Evolutionary conservation across 2,797 vertebrate genomes (phyloP), one percentile per base, ranked within the genome.

Genomic region (Serranus cabrilla): DNA sequence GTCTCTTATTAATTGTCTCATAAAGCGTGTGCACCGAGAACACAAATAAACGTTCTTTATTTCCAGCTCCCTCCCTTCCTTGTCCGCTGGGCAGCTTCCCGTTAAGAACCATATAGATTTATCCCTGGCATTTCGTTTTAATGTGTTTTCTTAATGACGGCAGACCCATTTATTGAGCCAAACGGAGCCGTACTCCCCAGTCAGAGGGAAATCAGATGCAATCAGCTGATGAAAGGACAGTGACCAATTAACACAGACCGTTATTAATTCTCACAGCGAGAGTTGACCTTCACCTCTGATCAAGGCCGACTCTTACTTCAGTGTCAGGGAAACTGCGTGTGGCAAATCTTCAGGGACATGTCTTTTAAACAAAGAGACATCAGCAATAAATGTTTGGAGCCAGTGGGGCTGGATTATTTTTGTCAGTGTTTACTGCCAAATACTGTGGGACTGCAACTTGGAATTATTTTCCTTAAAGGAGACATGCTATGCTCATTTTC

Each of bases 51-150:
- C 21, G 5, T n/a, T 59, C 56, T 65, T 81, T 70, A 76, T 73
- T 57, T 65, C 58, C 39, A 58, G 54, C 69, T 62, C 14, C 40
- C 58, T 37, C 37, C 20, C 20, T 51, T 66, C 39, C 61, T 64
- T 52, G 51, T 73, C 57, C 7, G 14, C 71, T 16, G 27, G 13
- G 21, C 70, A 46, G 51, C 54, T 45, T 71, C 66, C 23, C 14
- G 20, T 80, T 76, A 65, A 78, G 82, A n/a, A 68, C 50, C 39
- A 27, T 16, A 63, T 34, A 67, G 70, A 88, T 85, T 86, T 82
- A 89, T 84, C 50, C 52, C n/a, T 25, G 27, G 55, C 56, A 76
- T 87, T 91, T 83, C 18, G 71, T 88, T 80, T 90, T 60, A 73
- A 86, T 80, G 66, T 59, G 68, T 79, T 66, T 52, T 14, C 74